Evolutionary conservation across 2,888 invertebrate species (phyloP).

Genomic region (Temnothorax rugatulus): DNA sequence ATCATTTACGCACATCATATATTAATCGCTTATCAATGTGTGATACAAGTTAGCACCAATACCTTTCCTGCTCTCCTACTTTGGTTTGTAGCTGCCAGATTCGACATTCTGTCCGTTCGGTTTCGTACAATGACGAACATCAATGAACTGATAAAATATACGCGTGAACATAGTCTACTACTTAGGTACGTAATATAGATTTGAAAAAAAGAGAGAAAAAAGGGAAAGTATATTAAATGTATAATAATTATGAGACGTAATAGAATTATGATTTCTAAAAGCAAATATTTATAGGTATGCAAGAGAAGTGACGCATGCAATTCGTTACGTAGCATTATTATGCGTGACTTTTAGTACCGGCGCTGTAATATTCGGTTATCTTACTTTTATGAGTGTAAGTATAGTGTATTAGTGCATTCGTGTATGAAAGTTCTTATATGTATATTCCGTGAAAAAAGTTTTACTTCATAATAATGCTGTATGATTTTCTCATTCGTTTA

Average conservation of each 20-base stretch:
- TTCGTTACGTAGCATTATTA: slow-evolving; percentile 58
- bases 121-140: slow-evolving; percentile 56
- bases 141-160: slow-evolving; percentile 66
- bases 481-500: neutral
- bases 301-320: slow-evolving; percentile 57
- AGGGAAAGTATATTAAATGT: neutral
- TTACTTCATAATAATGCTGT: neutral
- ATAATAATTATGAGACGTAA: neutral
- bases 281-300: slow-evolving; percentile 57
- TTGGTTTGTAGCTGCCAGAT: slow-evolving; percentile 73
- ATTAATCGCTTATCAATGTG: slow-evolving; percentile 72
- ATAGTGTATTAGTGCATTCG: neutral
- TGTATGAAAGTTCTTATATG: neutral
- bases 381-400: slow-evolving; percentile 72
- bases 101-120: slow-evolving; percentile 72
- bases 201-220: neutral
- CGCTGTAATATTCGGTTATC: slow-evolving; percentile 63
- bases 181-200: slow-evolving; percentile 66
- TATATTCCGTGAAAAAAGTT: neutral
- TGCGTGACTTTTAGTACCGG: slow-evolving; percentile 59
- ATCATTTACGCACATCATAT: slow-evolving; percentile 73
- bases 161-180: slow-evolving; percentile 72
- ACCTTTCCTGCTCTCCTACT: slow-evolving; percentile 74
- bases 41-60: slow-evolving; percentile 73
- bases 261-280: neutral